Base-by-base conservation (phyloP, 2,113 vertebrate species). In the Hucho hucho region DNA sequence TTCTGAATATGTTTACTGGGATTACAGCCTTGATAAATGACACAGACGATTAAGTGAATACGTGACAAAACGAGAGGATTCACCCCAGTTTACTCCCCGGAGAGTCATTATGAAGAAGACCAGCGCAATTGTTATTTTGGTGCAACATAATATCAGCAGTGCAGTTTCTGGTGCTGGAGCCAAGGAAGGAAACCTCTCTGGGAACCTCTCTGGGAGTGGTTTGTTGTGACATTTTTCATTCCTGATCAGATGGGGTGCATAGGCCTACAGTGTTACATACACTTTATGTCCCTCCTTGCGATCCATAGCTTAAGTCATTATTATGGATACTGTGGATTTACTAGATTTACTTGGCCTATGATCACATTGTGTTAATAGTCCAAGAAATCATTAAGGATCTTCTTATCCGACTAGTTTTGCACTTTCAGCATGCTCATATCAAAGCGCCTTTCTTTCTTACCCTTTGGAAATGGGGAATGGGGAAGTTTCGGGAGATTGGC, bases 401-500 rank as follows among this genome's bases (percentile, higher is more conserved):
- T 70, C 49, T 75, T 37, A 70, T 83, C 20, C 14, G 71, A 72
- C 74, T 49, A 70, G 3, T 56, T 7, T 61, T 72, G 65, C 53
- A 6, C 71, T 53, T 53, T 53, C 13, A 53, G 49, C 26, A 29
- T 24, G 29, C 37, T 69, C 53, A 47, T 82, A 56, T 43, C 75
- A 70, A 24, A 24, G 71, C 14, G 65, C 14, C 70, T 73, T 72
- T 69, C 37, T 74, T 47, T 18, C 22, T 18, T 4, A 49, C 6
- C 73, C 63, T 61, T 64, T 14, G 25, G 53, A 59, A 70, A 47
- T 18, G 32, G 56, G 53, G 4, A 64, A n/a, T 28, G 47, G 16
- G 16, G 49, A 53, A 18, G 49, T 79, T 72, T 81, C 5, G 26
- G 4, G 6, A 81, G 84, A 82, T 67, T 75, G 59, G n/a, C 69